Conservation (phyloP, 2,797 vertebrate genomes). For the Perdix hodgsoniae region DNA sequence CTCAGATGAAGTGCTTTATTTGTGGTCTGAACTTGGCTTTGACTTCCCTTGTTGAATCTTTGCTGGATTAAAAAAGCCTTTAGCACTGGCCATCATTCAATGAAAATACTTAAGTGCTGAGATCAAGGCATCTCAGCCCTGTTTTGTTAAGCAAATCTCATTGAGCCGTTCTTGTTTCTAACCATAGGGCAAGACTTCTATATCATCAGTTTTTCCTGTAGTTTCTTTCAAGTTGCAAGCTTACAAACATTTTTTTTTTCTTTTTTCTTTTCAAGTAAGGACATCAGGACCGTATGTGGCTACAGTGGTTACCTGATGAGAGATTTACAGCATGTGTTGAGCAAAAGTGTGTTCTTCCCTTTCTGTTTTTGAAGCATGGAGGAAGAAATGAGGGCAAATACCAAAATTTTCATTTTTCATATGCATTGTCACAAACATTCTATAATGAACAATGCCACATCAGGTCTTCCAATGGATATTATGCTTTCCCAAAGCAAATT, state of each 20-base stretch:
- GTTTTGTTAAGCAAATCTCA: slow-evolving; percentile 17
- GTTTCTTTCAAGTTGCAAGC: slow-evolving; percentile 6
- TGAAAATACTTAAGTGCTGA: slow-evolving; percentile 9
- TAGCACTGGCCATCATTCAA: slow-evolving; percentile 35
- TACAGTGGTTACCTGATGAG: neutral
- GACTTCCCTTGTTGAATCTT: slow-evolving; percentile 33
- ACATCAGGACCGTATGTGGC: neutral
- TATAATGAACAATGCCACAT: neutral
- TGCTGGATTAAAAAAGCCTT: slow-evolving; percentile 39
- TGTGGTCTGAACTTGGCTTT: slow-evolving; percentile 56
- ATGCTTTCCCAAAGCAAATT: neutral
- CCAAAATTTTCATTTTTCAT: neutral
- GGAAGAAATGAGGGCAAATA: neutral
- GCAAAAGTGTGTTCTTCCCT: neutral
- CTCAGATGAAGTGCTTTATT: slow-evolving; percentile 41
- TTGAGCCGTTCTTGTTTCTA: slow-evolving; percentile 19
- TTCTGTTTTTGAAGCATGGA: neutral
- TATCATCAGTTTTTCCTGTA: slow-evolving; percentile 43
- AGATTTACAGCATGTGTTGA: neutral
- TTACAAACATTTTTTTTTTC: slow-evolving; percentile 23
- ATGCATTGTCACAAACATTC: neutral
- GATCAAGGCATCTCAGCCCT: slow-evolving; percentile 36
- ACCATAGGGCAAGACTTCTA: neutral
- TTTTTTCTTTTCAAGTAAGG: slow-evolving; percentile 3
- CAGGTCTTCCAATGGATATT: neutral